These are phyloP conservation scores for Phragmatobia fuliginosa DNA, from an alignment of 2,888 invertebrate species.

Conservation along the genomic window DNA sequence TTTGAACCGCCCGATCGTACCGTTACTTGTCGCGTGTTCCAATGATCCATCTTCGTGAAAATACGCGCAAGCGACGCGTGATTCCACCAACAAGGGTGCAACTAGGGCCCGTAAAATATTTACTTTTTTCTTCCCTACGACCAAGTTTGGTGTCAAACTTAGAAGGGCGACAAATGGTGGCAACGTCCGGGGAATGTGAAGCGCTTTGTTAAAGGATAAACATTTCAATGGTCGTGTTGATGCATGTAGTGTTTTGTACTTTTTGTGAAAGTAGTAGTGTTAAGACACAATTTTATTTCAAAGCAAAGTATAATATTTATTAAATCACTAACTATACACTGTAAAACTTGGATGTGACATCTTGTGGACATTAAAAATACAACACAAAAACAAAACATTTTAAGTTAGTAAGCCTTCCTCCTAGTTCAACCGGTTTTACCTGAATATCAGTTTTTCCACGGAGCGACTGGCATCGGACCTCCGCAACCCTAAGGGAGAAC, in stretches of 20 bases:
- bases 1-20: conserved; percentile 56
- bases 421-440: too few relatives aligned
- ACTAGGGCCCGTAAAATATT: conserved; percentile 76
- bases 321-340: background rate
- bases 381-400: too few relatives aligned
- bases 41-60: conserved; percentile 84
- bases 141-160: conserved; percentile 76
- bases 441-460: too few relatives aligned
- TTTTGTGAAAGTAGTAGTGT: conserved; percentile 15
- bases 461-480: too few relatives aligned
- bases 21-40: conserved; percentile 62
- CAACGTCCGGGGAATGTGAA: conserved; percentile 60
- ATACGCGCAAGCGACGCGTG: conserved; percentile 83
- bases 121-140: conserved; percentile 74
- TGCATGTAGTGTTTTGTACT: conserved; percentile 39
- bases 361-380: too few relatives aligned
- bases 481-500: too few relatives aligned
- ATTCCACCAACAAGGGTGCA: conserved; percentile 83
- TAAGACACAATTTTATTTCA: background rate
- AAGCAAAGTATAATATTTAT: background rate
- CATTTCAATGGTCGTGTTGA: conserved; percentile 49
- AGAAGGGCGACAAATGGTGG: conserved; percentile 69
- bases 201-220: conserved; percentile 62
- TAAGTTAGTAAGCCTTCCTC: too few relatives aligned
- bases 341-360: too few relatives aligned